Percentiles rank a stretch among this genome's conserved stretches.
phyloP scores from a whole-genome alignment of 2,888 invertebrate genomes.

The Phengaris alcon region DNA sequence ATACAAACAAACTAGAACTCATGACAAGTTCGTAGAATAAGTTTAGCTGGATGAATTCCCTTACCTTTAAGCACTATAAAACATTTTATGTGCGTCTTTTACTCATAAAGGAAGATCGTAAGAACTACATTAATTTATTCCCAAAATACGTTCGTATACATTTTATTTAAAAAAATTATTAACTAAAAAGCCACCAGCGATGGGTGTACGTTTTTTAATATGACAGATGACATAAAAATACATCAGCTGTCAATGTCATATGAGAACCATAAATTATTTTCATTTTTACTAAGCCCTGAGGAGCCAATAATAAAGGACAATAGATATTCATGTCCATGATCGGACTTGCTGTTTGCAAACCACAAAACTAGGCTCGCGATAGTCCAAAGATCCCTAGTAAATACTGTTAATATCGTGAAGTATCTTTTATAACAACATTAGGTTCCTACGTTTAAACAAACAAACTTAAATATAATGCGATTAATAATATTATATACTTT shows the following conservation, averaged over 20 bases:
- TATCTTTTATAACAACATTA: too few species aligned
- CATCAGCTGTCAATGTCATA: slow-evolving; percentile 4
- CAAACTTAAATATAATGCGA: too few species aligned
- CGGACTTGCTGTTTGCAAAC: background rate
- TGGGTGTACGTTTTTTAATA: slow-evolving; percentile 10
- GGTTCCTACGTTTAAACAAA: too few species aligned
- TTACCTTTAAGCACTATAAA: background rate
- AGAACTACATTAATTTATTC: background rate
- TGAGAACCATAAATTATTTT: background rate
- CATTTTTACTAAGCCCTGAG: background rate
- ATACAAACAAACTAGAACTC: slow-evolving; percentile 41
- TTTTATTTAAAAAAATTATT: background rate
- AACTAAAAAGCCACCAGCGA: background rate
- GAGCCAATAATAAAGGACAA: background rate
- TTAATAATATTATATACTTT: too few species aligned
- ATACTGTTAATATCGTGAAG: too few species aligned
- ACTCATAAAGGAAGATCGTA: background rate
- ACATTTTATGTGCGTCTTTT: background rate
- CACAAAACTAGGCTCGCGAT: background rate
- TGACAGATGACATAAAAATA: background rate
- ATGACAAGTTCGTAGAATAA: slow-evolving; percentile 33
- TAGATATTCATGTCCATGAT: too few species aligned
- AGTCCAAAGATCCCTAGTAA: too few species aligned
- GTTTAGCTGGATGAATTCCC: background rate
- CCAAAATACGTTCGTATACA: background rate